A percentile compares a stretch with the other conserved stretches of the same genome.
Evolutionary conservation across 2,113 vertebrate genomes (phyloP).

Genomic region (Hirundichthys speculiger): DNA sequence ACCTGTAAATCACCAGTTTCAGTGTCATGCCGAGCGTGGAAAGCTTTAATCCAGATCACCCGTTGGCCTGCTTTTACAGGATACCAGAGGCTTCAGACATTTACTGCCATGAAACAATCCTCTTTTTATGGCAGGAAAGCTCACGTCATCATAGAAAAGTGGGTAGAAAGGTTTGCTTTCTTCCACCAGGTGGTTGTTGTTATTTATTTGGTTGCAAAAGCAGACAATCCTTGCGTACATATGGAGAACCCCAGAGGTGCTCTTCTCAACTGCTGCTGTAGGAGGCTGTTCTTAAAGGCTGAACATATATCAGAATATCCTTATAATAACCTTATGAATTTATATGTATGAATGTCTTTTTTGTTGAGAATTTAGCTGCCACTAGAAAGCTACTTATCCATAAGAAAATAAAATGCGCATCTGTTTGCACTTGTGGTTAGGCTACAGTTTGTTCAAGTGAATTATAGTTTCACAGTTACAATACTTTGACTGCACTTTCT

Average conservation of each 20-base stretch:
- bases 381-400: too few relatives aligned
- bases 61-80: background rate
- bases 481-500: conserved; percentile 1
- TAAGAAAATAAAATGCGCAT: too few relatives aligned
- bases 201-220: conserved; percentile 21
- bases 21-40: conserved; percentile 9
- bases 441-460: too few relatives aligned
- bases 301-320: conserved; percentile 62
- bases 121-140: background rate
- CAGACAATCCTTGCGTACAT: conserved; percentile 45
- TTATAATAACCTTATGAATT: conserved; percentile 54
- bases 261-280: conserved; percentile 30
- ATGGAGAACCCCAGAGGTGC: conserved; percentile 44
- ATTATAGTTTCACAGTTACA: background rate
- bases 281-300: conserved; percentile 58
- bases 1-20: conserved; percentile 19
- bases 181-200: background rate
- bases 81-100: background rate
- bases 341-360: background rate
- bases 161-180: conserved; percentile 1
- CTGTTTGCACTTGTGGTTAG: too few relatives aligned
- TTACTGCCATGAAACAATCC: background rate
- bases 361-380: too few relatives aligned
- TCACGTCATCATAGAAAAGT: background rate
- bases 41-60: background rate